Base-by-base conservation (phyloP, 2,888 invertebrate species). In the Embidobia sp. region DNA sequence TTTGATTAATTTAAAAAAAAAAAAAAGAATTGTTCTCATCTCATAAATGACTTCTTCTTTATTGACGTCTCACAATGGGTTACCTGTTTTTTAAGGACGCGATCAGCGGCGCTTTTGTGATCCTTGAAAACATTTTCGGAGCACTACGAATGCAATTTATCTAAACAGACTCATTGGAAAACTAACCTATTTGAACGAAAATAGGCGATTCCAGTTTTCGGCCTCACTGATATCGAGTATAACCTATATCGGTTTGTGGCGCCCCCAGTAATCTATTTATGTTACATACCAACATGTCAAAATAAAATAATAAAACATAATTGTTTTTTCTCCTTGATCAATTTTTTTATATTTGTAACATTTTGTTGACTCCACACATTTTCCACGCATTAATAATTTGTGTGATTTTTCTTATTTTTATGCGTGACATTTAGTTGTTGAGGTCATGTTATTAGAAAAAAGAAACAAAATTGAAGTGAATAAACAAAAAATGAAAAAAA, bases 61-160 rank as follows among this genome's bases (percentile, higher is more conserved):
- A n/a, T n/a, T n/a, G n/a, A n/a, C n/a, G n/a, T n/a, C n/a, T n/a
- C 6, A 26, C 4, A 11, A 7, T 26, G 26, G 3, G 26, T 7
- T 31, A 67, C 67, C 67, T 48, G 27, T 37, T 46, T 48, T 55
- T 55, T 22, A 67, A 48, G 5, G 19, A 48, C 10, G 55, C 29
- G 4, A 67, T 37, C 1, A 67, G 10, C 3, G 46, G 15, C 1
- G 26, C 1, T n/a, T 55, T 42, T 8, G 67, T 37, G 8, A 67
- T 57, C 11, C 67, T 33, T 16, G 51, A 51, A 1, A 64, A 15
- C 64, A 64, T 64, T 22, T 33, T 51, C 26, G 15, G 3, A 8
- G 4, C 8, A 33, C 3, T 53, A 2, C n/a, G n/a, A n/a, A n/a
- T n/a, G n/a, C n/a, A n/a, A 44, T 64, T 64, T 53, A 31, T 7